Conservation (phyloP, 2,797 vertebrate genomes). For the Protosalanx chinensis region DNA sequence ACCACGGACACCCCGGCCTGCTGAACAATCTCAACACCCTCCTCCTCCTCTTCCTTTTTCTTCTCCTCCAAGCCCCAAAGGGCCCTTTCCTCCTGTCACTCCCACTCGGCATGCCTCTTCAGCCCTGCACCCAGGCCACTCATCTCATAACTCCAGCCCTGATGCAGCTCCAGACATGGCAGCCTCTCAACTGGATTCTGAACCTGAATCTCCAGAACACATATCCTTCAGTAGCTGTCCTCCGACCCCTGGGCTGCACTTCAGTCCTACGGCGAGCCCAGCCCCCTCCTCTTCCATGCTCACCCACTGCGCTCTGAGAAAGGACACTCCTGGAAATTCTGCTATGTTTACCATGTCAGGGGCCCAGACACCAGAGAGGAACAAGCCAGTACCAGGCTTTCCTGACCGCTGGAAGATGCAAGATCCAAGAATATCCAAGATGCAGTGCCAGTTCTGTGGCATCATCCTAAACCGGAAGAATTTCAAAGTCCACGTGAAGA, state of each 20-base stretch:
- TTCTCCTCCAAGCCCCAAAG: not conserved
- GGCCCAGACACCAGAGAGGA: not conserved
- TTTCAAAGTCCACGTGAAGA: slow-evolving; percentile 17
- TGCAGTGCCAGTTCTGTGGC: slow-evolving; percentile 6
- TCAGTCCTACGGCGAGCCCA: not conserved
- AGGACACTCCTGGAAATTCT: too few relatives aligned
- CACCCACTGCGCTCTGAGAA: too few relatives aligned
- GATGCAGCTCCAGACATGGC: not conserved
- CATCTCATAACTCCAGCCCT: not conserved
- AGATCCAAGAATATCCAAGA: not conserved
- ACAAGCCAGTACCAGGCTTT: not conserved
- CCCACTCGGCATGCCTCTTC: not conserved
- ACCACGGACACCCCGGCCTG: not conserved
- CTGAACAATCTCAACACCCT: not conserved
- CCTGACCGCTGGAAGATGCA: not conserved
- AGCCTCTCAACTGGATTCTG: not conserved
- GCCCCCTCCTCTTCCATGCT: not conserved
- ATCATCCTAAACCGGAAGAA: slow-evolving; percentile 12
- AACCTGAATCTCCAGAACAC: not conserved
- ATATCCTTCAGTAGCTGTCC: not conserved
- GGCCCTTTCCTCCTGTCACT: too few relatives aligned
- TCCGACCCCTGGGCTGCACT: not conserved
- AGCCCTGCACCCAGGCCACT: not conserved
- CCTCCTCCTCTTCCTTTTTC: not conserved
- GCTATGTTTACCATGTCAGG: not conserved